Evolutionary conservation across 2,113 vertebrate genomes (phyloP).

Genomic region (Istiophorus platypterus): DNA sequence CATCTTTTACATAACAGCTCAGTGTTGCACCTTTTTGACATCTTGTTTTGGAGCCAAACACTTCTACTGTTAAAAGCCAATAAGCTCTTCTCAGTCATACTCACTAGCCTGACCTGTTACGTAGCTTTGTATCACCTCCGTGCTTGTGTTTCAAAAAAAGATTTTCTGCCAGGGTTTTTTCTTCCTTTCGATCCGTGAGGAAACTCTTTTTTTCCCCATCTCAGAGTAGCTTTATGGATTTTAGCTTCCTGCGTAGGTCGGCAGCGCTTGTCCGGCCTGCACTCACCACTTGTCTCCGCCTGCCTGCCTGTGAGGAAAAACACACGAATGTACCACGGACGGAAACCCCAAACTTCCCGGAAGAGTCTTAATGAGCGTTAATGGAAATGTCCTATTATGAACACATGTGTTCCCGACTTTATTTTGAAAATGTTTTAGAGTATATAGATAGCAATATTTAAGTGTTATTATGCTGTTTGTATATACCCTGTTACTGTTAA

Average conservation of each 20-base stretch:
- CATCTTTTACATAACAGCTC: conserved; percentile 11
- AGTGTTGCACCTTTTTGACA: conserved; percentile 26
- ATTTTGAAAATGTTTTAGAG: conserved; percentile 59
- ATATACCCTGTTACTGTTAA: conserved; percentile 72
- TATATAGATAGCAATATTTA: conserved; percentile 83
- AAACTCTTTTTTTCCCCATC: conserved; percentile 58
- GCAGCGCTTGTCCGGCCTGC: conserved; percentile 65
- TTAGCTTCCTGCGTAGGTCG: conserved; percentile 62
- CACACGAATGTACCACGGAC: conserved; percentile 75
- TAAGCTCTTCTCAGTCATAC: conserved; percentile 56
- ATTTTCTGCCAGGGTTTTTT: conserved; percentile 41
- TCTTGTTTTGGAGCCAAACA: conserved; percentile 58
- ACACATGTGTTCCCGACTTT: conserved; percentile 50
- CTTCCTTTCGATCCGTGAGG: conserved; percentile 21
- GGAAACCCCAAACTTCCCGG: conserved; percentile 55
- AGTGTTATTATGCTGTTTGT: conserved; percentile 74
- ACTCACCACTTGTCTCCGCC: conserved; percentile 64
- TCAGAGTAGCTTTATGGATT: conserved; percentile 73
- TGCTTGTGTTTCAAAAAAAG: conserved; percentile 65
- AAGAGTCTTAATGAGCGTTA: conserved; percentile 44
- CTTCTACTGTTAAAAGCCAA: conserved; percentile 50
- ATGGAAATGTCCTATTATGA: conserved; percentile 35
- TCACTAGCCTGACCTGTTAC: conserved; percentile 53
- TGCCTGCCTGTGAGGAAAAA: conserved; percentile 66
- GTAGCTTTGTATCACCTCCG: conserved; percentile 72